Evolutionary conservation across 2,888 invertebrate species (phyloP).

Genomic region (Seladonia tumulorum): DNA sequence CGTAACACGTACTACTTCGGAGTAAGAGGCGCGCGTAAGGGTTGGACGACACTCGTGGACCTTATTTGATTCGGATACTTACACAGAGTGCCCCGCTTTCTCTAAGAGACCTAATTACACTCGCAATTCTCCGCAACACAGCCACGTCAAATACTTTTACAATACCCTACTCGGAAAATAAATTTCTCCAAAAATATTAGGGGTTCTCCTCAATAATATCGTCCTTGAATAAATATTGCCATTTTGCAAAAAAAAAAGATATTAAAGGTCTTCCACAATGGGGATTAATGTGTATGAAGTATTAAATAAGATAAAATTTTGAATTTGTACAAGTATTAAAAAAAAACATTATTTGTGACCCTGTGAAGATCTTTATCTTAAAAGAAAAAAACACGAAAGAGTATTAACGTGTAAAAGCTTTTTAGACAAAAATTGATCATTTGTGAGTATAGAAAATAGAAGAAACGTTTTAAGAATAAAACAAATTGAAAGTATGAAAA

Average conservation of each 20-base stretch:
- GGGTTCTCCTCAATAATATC: not conserved
- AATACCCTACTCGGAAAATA: not conserved
- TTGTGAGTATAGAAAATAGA: not conserved
- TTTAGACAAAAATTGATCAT: not conserved
- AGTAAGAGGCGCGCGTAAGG: slow-evolving; percentile 6
- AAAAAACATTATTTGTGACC: too few species aligned
- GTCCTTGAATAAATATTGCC: not conserved
- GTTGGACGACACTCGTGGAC: not conserved
- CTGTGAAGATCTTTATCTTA: too few species aligned
- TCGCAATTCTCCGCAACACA: not conserved
- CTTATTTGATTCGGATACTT: slow-evolving; percentile 3
- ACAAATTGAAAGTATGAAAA: too few species aligned
- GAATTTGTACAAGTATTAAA: too few species aligned
- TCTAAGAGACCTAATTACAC: not conserved
- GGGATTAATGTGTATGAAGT: not conserved
- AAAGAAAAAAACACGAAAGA: too few species aligned
- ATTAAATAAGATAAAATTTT: not conserved
- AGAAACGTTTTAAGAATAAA: not conserved
- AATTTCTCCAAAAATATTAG: not conserved
- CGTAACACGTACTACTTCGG: slow-evolving; percentile 16
- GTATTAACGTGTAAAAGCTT: too few species aligned
- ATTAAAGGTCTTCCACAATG: not conserved
- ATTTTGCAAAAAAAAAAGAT: not conserved
- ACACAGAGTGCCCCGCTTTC: not conserved
- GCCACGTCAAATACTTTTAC: not conserved